These are phyloP conservation scores for Globia sparganii DNA, from an alignment of 2,888 invertebrate species.

Conservation along the genomic window DNA sequence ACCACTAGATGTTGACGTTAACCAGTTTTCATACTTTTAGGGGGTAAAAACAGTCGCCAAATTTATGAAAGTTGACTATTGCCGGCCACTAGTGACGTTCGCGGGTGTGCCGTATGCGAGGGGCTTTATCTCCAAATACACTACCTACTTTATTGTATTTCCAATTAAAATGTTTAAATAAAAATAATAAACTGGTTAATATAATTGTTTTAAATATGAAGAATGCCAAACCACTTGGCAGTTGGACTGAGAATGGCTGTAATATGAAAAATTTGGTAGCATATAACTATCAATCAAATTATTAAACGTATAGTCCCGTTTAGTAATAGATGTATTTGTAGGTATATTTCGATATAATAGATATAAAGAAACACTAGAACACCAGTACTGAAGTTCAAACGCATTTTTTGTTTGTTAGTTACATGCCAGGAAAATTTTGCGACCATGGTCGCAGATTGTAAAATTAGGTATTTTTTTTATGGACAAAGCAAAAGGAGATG, in stretches of 20 bases:
- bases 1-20: too few species aligned
- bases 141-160: background rate
- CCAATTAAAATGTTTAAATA: background rate
- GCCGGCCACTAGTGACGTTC: background rate
- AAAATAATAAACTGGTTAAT: slow-evolving; percentile 55
- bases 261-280: slow-evolving; percentile 63
- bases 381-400: slow-evolving; percentile 73
- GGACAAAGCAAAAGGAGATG: background rate
- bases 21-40: background rate
- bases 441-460: background rate
- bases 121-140: background rate
- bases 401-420: slow-evolving; percentile 63
- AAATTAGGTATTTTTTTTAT: background rate
- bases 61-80: background rate
- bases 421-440: slow-evolving; percentile 6
- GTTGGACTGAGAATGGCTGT: slow-evolving; percentile 85
- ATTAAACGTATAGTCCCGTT: slow-evolving; percentile 60
- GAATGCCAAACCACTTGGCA: slow-evolving; percentile 72
- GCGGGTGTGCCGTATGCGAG: background rate
- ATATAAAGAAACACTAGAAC: slow-evolving; percentile 70
- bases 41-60: background rate
- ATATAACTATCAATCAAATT: slow-evolving; percentile 57
- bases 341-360: slow-evolving; percentile 68
- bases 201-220: slow-evolving; percentile 67
- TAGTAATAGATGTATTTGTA: slow-evolving; percentile 69